Evolutionary conservation across 2,113 vertebrate genomes (phyloP), one percentile per base, ranked within the genome.

Genomic region (Proteles cristata): DNA sequence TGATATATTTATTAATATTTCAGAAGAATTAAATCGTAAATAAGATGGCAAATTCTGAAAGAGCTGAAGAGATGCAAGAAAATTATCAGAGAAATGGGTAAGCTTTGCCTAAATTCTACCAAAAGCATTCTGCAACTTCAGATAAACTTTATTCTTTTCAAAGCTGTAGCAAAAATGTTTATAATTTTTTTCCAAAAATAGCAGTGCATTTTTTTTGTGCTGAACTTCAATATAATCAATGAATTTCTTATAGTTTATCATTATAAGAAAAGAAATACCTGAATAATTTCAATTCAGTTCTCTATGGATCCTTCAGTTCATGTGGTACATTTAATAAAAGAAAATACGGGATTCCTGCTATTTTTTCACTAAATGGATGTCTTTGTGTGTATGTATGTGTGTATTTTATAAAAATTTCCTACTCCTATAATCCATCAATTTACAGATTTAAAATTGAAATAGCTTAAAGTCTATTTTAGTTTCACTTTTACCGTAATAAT

Each of bases 51-150:
- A 23, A 86, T 92, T 80, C 35, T 81, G 31, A 95, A 90, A 94
- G 69, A 74, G 21, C 55, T 63, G 91, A 93, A 73, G 82, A 83
- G n/a, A 93, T 82, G 50, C n/a, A 96, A 92, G 96, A 82, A 88
- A 93, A 92, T 94, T 88, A 39, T 66, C 88, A 95, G 45, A 96
- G 79, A 97, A 96, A 94, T 73, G 74, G 73, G 91, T 93, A 95
- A 96, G 81, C 26, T 55, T 94, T 90, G 19, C 33, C 15, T 82
- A 85, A 94, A 61, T 90, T 71, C n/a, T 66, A 26, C 28, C 77
- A 71, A 69, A 88, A 66, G 14, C 74, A 25, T 84, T 96, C 50
- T 95, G 12, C 45, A 90, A 68, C 9, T 87, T 93, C 53, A 92
- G 11, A 73, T 76, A 77, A 39, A 45, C 5, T 26, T 84, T 79